These are phyloP conservation scores for Diceros bicornis DNA, from an alignment of 2,797 vertebrate genomes.

Conservation along the genomic window DNA sequence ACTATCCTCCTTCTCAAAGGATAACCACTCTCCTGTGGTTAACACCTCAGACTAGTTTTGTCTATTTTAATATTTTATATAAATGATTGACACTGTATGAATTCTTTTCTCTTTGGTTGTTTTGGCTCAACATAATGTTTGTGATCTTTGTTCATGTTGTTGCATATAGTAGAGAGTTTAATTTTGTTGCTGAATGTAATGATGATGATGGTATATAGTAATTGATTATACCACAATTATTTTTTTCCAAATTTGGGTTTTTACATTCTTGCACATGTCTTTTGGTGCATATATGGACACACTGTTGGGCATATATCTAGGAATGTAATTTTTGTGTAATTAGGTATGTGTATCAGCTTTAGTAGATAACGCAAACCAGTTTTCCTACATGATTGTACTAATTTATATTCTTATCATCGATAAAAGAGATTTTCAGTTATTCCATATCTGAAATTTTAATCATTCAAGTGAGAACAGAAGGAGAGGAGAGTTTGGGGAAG, in stretches of 20 bases:
- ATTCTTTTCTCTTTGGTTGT: not conserved
- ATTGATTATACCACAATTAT: not conserved
- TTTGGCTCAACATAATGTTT: not conserved
- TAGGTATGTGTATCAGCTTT: not conserved
- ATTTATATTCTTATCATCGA: not conserved
- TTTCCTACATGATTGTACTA: not conserved
- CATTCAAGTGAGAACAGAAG: not conserved
- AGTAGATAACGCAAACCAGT: not conserved
- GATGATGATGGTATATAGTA: not conserved
- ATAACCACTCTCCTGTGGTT: not conserved
- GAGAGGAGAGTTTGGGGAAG: not conserved
- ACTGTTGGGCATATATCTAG: not conserved
- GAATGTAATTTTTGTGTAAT: not conserved
- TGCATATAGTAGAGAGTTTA: not conserved
- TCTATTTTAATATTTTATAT: not conserved
- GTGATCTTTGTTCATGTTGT: not conserved
- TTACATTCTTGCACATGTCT: not conserved
- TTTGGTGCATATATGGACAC: not conserved
- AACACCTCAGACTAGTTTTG: not conserved
- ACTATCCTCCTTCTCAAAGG: not conserved
- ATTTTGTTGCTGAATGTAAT: not conserved
- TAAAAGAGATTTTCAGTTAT: not conserved
- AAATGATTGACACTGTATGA: not conserved
- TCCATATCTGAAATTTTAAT: not conserved
- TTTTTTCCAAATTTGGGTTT: conserved; percentile 29